Conservation (phyloP, 2,888 invertebrate genomes). For the Minunthozetes semirufus region DNA sequence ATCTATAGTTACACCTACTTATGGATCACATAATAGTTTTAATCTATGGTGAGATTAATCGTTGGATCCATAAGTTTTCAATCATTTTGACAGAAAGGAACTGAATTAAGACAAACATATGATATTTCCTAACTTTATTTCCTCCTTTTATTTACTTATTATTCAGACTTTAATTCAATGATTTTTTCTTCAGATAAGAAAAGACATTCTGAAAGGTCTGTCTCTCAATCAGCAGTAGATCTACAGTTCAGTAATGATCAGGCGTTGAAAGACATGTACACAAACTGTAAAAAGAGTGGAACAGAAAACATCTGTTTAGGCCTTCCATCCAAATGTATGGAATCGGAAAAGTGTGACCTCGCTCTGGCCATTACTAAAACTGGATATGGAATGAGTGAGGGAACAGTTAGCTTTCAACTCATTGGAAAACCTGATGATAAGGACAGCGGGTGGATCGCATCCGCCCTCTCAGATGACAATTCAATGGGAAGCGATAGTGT, state of each 20-base stretch:
- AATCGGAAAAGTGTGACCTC: not conserved
- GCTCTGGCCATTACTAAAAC: not conserved
- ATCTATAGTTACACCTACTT: conserved; percentile 11
- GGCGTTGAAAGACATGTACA: not conserved
- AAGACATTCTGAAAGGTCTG: not conserved
- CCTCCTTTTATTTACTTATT: not conserved
- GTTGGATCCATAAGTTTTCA: not conserved
- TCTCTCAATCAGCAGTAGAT: not conserved
- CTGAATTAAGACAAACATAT: not conserved
- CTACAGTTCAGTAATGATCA: not conserved
- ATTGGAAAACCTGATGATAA: not conserved
- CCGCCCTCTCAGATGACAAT: conserved; percentile 67
- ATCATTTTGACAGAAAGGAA: conserved; percentile 1
- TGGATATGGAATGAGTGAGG: not conserved
- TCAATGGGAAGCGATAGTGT: conserved; percentile 80
- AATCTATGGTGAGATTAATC: not conserved
- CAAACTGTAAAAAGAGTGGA: not conserved
- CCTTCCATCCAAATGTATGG: not conserved
- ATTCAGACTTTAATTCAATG: not conserved
- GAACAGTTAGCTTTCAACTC: not conserved
- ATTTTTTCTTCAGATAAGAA: not conserved
- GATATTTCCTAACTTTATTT: not conserved
- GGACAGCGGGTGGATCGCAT: conserved; percentile 47
- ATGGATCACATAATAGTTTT: not conserved
- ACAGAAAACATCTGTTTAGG: not conserved